Percentiles rank a stretch among this genome's conserved stretches.
Evolutionary conservation across 2,113 vertebrate species (phyloP).

Genomic region (Laticauda colubrina): DNA sequence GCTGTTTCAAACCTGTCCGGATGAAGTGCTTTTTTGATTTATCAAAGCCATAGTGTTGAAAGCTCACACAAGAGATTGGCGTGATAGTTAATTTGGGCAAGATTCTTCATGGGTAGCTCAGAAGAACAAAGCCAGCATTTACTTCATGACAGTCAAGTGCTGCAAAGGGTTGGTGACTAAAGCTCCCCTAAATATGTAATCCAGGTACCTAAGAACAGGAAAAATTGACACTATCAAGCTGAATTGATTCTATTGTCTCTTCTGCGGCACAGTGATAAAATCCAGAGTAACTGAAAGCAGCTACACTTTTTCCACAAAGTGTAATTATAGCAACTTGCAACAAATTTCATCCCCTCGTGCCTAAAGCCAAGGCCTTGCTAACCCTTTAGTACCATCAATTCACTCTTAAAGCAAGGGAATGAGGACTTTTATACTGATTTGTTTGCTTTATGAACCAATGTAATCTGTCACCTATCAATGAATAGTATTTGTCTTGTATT

Average conservation of each 20-base stretch:
- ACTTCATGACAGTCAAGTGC: neutral
- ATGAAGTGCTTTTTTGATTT: constrained; percentile 48
- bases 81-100: neutral
- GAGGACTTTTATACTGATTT: neutral
- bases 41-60: neutral
- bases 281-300: neutral
- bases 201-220: neutral
- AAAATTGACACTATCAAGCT: neutral
- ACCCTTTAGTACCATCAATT: too few relatives aligned
- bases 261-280: neutral
- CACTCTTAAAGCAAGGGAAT: neutral
- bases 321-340: neutral
- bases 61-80: neutral
- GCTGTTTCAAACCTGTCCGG: neutral
- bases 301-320: neutral
- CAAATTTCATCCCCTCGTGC: neutral
- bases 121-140: neutral
- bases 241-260: neutral
- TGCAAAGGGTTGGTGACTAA: neutral
- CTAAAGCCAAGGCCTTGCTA: too few relatives aligned
- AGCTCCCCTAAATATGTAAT: fast-evolving
- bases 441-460: neutral
- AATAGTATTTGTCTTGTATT: neutral
- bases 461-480: neutral
- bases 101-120: neutral